phyloP scores from a whole-genome alignment of 2,113 vertebrate species.

The Protomyctophum bolini region DNA sequence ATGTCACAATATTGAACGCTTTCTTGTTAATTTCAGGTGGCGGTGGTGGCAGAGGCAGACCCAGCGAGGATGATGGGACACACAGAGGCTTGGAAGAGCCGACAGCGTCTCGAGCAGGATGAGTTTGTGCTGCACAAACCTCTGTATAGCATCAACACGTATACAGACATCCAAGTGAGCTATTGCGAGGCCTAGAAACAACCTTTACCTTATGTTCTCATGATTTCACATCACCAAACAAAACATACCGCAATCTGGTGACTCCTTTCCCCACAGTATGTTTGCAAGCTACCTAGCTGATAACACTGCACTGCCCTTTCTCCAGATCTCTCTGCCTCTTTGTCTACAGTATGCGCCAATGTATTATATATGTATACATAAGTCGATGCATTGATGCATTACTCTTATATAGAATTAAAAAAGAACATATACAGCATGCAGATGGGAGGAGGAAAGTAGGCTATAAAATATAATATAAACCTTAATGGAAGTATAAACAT shows the following conservation, averaged over 20 bases:
- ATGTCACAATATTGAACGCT: background rate
- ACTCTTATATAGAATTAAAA: too few relatives aligned
- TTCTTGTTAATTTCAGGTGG: conserved; percentile 77
- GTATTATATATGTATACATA: too few relatives aligned
- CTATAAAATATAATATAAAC: background rate
- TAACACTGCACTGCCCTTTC: background rate
- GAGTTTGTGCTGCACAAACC: conserved; percentile 86
- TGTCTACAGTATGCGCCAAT: too few relatives aligned
- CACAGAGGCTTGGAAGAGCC: conserved; percentile 85
- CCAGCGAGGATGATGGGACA: conserved; percentile 87
- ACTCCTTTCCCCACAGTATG: conserved; percentile 3
- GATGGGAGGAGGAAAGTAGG: too few relatives aligned
- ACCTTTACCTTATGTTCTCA: too few relatives aligned
- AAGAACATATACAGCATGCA: too few relatives aligned
- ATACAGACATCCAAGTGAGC: conserved; percentile 87
- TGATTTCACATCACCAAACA: background rate
- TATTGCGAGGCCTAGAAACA: background rate
- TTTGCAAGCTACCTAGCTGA: conserved; percentile 3
- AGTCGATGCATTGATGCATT: too few relatives aligned
- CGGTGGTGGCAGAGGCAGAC: conserved; percentile 79
- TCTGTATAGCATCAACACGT: conserved; percentile 88
- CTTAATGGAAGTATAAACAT: too few relatives aligned
- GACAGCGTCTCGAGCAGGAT: conserved; percentile 61
- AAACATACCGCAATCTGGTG: background rate
- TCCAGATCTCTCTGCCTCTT: too few relatives aligned